phyloP scores from a whole-genome alignment of 2,113 vertebrate species.

The Chaetodon trifascialis region DNA sequence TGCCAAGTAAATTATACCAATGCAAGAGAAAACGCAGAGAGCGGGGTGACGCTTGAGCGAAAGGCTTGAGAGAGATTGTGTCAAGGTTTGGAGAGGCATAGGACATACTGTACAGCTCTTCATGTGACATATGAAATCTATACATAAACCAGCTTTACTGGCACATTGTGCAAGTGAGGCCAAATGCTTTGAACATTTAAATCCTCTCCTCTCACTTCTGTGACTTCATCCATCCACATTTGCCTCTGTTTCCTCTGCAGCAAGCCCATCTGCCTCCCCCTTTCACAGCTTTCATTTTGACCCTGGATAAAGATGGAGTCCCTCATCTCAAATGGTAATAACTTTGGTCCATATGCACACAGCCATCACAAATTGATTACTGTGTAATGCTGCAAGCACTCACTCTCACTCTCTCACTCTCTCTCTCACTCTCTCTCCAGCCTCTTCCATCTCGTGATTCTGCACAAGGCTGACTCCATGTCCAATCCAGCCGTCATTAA shows the following conservation, averaged over 20 bases:
- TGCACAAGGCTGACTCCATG: constrained; percentile 57
- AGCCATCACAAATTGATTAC: constrained; percentile 77
- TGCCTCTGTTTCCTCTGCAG: constrained; percentile 53
- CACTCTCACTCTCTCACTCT: constrained; percentile 12
- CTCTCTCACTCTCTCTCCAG: constrained; percentile 1
- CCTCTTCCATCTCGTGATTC: constrained; percentile 53
- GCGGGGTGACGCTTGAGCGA: constrained; percentile 28
- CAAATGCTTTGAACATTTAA: constrained; percentile 75
- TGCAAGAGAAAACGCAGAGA: not conserved
- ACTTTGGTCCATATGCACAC: constrained; percentile 70
- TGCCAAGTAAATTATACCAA: constrained; percentile 49
- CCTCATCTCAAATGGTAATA: constrained; percentile 76
- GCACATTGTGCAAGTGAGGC: constrained; percentile 64
- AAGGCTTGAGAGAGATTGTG: constrained; percentile 33
- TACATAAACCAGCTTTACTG: constrained; percentile 65
- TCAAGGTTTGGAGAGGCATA: constrained; percentile 52
- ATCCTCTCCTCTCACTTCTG: constrained; percentile 67
- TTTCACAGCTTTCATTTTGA: constrained; percentile 62
- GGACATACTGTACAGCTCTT: constrained; percentile 33
- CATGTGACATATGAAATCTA: constrained; percentile 67
- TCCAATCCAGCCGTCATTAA: constrained; percentile 78
- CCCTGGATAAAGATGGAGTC: constrained; percentile 70
- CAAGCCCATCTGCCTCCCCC: constrained; percentile 42
- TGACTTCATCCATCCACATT: constrained; percentile 69
- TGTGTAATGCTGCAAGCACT: constrained; percentile 61